A percentile compares a stretch with the other conserved stretches of the same genome.
These are phyloP conservation scores for Ephialtes manifestator DNA, from an alignment of 2,888 invertebrate species.

Conservation along the genomic window DNA sequence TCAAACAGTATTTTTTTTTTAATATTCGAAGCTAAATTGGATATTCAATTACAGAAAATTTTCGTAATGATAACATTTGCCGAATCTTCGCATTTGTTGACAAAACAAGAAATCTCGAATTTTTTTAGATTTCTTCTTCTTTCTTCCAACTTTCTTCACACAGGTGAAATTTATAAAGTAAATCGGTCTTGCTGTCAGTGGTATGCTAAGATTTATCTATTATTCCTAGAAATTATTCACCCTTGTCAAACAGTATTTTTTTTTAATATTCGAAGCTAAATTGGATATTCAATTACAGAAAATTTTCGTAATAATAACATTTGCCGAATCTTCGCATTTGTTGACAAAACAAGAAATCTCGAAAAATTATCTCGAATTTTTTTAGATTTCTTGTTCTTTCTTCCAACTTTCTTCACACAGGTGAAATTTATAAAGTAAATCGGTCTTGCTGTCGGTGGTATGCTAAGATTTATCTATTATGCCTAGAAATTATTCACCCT, in stretches of 20 bases:
- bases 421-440: not conserved
- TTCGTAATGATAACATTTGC: not conserved
- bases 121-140: not conserved
- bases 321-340: not conserved
- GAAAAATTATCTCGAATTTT: no score
- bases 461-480: not conserved
- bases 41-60: no score
- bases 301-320: not conserved
- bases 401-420: not conserved
- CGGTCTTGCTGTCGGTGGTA: not conserved
- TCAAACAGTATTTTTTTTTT: not conserved
- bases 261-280: no score
- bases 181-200: not conserved
- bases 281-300: no score
- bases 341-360: no score
- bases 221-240: not conserved
- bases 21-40: no score
- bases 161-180: not conserved
- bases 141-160: slow-evolving; percentile 14
- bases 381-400: slow-evolving; percentile 17
- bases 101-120: no score
- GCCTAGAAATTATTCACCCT: not conserved
- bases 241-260: not conserved
- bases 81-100: not conserved
- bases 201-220: not conserved